These are phyloP conservation scores for Proterorhinus semilunaris DNA, from an alignment of 2,113 vertebrate genomes.

Conservation along the genomic window DNA sequence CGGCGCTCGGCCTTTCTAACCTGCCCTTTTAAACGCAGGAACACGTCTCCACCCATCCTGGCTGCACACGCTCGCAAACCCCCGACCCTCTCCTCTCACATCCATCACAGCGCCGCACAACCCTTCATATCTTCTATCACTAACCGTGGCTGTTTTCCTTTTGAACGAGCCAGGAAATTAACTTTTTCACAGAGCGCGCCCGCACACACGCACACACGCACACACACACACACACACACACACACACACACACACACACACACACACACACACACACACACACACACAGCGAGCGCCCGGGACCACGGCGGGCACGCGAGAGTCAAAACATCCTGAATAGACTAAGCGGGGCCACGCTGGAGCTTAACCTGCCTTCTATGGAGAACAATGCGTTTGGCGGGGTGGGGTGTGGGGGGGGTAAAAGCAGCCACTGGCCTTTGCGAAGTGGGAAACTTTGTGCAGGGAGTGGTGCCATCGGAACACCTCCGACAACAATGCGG, in stretches of 20 bases:
- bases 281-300: too few relatives aligned
- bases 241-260: neutral
- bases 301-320: conserved; percentile 35
- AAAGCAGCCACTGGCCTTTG: conserved; percentile 67
- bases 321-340: conserved; percentile 74
- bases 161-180: conserved; percentile 70
- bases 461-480: conserved; percentile 60
- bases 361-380: conserved; percentile 43
- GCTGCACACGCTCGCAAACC: conserved; percentile 39
- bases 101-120: conserved; percentile 43
- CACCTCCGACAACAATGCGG: conserved; percentile 52
- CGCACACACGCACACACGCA: neutral
- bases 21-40: conserved; percentile 1
- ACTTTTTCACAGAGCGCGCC: conserved; percentile 57
- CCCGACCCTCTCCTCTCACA: conserved; percentile 40
- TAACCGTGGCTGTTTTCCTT: conserved; percentile 63
- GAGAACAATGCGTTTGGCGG: conserved; percentile 64
- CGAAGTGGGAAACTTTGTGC: conserved; percentile 43
- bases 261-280: neutral
- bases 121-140: conserved; percentile 49
- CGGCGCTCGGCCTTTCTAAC: conserved; percentile 41
- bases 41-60: conserved; percentile 59
- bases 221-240: neutral
- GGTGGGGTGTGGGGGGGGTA: neutral
- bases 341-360: conserved; percentile 69